These are phyloP conservation scores for Papilio elwesi DNA, from an alignment of 2,888 invertebrate genomes.

Conservation along the genomic window DNA sequence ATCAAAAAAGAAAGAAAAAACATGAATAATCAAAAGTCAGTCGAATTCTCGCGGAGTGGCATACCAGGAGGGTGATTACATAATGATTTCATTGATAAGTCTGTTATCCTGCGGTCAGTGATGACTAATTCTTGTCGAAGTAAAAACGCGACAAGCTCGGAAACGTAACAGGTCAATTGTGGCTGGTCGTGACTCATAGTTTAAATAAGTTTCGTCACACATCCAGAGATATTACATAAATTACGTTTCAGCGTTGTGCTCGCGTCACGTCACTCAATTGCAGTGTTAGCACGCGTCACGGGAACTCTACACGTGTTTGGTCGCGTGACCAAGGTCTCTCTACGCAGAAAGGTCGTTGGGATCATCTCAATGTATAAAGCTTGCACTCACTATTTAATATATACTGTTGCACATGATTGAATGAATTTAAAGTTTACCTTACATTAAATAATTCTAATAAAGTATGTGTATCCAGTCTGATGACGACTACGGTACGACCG, in stretches of 20 bases:
- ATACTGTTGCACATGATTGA: not conserved
- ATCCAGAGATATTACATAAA: slow-evolving; percentile 62
- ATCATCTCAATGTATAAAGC: slow-evolving; percentile 10
- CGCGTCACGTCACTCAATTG: slow-evolving; percentile 56
- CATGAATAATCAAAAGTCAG: slow-evolving; percentile 23
- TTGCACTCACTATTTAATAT: not conserved
- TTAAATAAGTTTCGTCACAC: slow-evolving; percentile 72
- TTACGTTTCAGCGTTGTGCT: slow-evolving; percentile 43
- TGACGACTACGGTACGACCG: too few species aligned
- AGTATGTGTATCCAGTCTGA: too few species aligned
- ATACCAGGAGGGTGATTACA: slow-evolving; percentile 50
- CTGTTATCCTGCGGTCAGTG: slow-evolving; percentile 58
- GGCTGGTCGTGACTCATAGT: slow-evolving; percentile 64
- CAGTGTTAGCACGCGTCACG: slow-evolving; percentile 55
- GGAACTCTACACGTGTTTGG: slow-evolving; percentile 47
- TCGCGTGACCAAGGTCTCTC: slow-evolving; percentile 32
- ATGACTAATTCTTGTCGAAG: slow-evolving; percentile 68
- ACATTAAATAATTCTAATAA: too few species aligned
- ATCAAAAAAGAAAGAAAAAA: slow-evolving; percentile 24
- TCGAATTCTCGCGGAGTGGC: slow-evolving; percentile 34
- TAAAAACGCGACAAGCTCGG: slow-evolving; percentile 55
- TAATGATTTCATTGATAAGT: slow-evolving; percentile 67
- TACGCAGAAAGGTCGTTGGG: slow-evolving; percentile 23
- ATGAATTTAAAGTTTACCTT: too few species aligned
- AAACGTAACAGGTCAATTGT: slow-evolving; percentile 55